Conservation (phyloP, 2,113 vertebrate species). For the Puffinus mauretanicus region DNA sequence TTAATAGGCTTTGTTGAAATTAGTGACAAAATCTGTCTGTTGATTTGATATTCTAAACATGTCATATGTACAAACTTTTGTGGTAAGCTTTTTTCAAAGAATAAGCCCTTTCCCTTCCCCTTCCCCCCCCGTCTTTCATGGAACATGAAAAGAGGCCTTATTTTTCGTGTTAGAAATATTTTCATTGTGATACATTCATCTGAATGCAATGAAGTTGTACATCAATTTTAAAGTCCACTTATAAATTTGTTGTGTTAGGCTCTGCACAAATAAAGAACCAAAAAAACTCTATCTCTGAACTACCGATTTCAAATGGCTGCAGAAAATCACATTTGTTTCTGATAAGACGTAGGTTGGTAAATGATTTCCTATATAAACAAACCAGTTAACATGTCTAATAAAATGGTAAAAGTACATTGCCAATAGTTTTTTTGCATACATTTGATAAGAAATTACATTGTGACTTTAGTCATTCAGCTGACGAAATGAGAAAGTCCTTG, state of each 20-base stretch:
- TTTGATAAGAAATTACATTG: background rate
- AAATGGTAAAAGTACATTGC: background rate
- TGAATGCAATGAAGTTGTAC: background rate
- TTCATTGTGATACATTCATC: background rate
- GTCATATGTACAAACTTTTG: background rate
- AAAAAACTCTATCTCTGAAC: background rate
- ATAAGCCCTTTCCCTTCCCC: background rate
- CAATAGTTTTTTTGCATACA: background rate
- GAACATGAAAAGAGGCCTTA: background rate
- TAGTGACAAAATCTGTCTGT: background rate
- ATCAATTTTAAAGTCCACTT: background rate
- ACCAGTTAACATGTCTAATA: background rate
- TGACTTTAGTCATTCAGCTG: background rate
- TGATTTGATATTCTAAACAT: background rate
- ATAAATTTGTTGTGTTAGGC: background rate
- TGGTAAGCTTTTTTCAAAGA: background rate
- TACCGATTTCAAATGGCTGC: background rate
- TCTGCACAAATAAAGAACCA: background rate
- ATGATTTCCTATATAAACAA: background rate
- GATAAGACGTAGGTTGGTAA: background rate
- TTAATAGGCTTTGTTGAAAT: background rate
- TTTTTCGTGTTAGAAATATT: background rate
- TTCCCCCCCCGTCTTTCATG: background rate
- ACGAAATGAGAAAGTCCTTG: background rate
- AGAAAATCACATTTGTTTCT: background rate